A percentile compares a stretch with the other conserved stretches of the same genome.
Conservation (phyloP, 1,140 invertebrate genomes). For the Micrasema longulum region DNA sequence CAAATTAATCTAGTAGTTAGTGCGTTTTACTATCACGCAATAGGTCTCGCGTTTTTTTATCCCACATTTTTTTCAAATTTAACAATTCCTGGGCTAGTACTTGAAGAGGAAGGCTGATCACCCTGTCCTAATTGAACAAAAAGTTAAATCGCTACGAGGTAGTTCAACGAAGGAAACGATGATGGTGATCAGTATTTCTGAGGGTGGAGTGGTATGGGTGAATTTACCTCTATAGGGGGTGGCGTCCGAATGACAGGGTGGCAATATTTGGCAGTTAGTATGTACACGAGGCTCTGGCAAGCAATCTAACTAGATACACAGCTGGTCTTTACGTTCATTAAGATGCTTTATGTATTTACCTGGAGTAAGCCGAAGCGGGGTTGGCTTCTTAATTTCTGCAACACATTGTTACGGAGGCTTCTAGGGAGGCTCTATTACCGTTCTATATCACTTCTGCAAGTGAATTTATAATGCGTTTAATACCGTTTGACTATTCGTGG, state of each 20-base stretch:
- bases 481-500: slow-evolving; percentile 34
- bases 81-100: too few relatives aligned
- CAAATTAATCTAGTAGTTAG: too few relatives aligned
- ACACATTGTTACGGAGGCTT: slow-evolving; percentile 51
- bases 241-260: slow-evolving; percentile 50
- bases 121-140: too few relatives aligned
- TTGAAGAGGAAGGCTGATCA: too few relatives aligned
- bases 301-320: slow-evolving; percentile 55
- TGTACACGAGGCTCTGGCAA: slow-evolving; percentile 54
- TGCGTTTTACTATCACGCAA: too few relatives aligned
- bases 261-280: slow-evolving; percentile 56
- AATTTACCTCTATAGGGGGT: neutral
- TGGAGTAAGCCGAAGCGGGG: slow-evolving; percentile 44
- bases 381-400: slow-evolving; percentile 54
- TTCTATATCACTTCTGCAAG: slow-evolving; percentile 54
- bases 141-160: too few relatives aligned
- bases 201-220: neutral
- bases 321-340: slow-evolving; percentile 56
- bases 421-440: slow-evolving; percentile 45
- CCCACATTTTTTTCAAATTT: too few relatives aligned
- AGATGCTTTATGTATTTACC: slow-evolving; percentile 56
- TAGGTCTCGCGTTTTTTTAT: too few relatives aligned
- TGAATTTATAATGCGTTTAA: slow-evolving; percentile 55
- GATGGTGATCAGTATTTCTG: neutral
- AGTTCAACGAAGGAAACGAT: slow-evolving; percentile 1